phyloP scores from a whole-genome alignment of 2,888 invertebrate genomes.

The Emesis furor region DNA sequence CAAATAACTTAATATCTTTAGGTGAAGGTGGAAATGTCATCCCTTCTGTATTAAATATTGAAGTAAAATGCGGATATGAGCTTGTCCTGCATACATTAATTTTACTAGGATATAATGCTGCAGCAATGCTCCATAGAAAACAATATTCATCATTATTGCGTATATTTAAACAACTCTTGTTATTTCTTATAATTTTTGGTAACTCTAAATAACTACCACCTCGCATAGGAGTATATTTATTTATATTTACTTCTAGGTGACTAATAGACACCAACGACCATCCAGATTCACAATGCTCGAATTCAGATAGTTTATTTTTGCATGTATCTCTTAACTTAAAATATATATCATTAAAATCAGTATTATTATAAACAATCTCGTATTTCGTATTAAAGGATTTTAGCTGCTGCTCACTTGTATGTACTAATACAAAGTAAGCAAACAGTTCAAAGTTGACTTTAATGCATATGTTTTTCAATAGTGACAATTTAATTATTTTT shows the following conservation, averaged over 20 bases:
- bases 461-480: not conserved
- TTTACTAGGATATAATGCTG: slow-evolving; percentile 40
- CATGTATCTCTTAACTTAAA: too few relatives aligned
- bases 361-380: not conserved
- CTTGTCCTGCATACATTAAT: slow-evolving; percentile 46
- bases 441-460: slow-evolving; percentile 26
- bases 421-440: not conserved
- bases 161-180: slow-evolving; percentile 50
- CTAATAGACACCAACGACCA: slow-evolving; percentile 46
- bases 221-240: slow-evolving; percentile 41
- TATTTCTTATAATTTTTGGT: slow-evolving; percentile 33
- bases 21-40: slow-evolving; percentile 56
- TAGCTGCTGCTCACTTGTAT: not conserved
- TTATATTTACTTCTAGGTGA: slow-evolving; percentile 48
- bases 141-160: slow-evolving; percentile 44
- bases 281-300: slow-evolving; percentile 52
- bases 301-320: slow-evolving; percentile 40
- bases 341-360: not conserved
- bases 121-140: slow-evolving; percentile 51
- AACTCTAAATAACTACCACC: slow-evolving; percentile 38
- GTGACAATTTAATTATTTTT: not conserved
- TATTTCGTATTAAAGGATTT: slow-evolving; percentile 22
- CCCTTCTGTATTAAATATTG: slow-evolving; percentile 45
- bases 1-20: slow-evolving; percentile 56
- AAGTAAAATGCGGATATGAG: slow-evolving; percentile 55